Conservation (phyloP, 2,797 vertebrate genomes). For the Holocentrus rufus region DNA sequence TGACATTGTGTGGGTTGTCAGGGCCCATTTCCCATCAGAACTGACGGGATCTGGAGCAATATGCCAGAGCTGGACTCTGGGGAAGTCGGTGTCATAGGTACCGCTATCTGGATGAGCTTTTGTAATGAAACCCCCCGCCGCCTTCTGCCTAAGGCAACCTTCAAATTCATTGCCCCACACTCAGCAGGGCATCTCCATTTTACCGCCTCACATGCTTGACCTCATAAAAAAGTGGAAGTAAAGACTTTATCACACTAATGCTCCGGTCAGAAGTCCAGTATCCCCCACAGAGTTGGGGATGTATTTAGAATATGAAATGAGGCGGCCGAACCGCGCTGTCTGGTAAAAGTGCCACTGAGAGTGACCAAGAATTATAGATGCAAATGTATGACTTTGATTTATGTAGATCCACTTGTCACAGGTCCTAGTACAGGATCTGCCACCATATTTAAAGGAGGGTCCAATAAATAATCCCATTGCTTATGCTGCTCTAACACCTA, state of each 20-base stretch:
- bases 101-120: constrained; percentile 37
- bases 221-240: constrained; percentile 63
- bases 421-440: constrained; percentile 10
- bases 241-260: constrained; percentile 66
- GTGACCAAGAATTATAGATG: constrained; percentile 3
- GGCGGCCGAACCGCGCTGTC: constrained; percentile 18
- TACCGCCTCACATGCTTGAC: constrained; percentile 54
- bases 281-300: constrained; percentile 23
- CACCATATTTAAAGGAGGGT: constrained; percentile 15
- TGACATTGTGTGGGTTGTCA: constrained; percentile 23
- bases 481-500: constrained; percentile 1
- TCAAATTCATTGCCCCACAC: constrained; percentile 43
- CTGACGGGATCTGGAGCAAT: constrained; percentile 36
- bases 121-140: constrained; percentile 48
- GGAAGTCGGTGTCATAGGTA: constrained; percentile 39
- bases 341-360: not conserved
- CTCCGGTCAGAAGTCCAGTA: constrained; percentile 43
- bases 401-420: constrained; percentile 21
- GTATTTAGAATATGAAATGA: constrained; percentile 56
- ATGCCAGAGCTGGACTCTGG: constrained; percentile 18
- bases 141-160: constrained; percentile 52
- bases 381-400: constrained; percentile 20
- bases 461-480: constrained; percentile 30
- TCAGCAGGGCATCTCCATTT: constrained; percentile 47
- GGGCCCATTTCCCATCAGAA: constrained; percentile 22